Percentiles rank a stretch among this genome's conserved stretches.
phyloP scores from a whole-genome alignment of 2,888 invertebrate genomes.

The Yponomeuta malinellus region DNA sequence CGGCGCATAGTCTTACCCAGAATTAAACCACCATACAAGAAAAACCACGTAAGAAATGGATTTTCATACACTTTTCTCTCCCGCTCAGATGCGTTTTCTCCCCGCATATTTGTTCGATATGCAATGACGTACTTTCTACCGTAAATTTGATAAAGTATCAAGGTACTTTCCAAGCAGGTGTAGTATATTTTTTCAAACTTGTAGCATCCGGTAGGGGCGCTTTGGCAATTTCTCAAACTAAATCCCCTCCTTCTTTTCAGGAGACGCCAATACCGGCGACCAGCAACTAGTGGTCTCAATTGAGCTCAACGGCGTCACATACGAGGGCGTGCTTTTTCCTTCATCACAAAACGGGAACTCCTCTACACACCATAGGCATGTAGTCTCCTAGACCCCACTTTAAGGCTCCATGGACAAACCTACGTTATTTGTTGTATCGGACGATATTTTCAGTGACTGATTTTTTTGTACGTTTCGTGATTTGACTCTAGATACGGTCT shows the following conservation, averaged over 20 bases:
- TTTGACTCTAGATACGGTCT: not conserved
- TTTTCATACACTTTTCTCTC: too few species aligned
- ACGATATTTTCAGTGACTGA: not conserved
- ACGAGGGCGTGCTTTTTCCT: constrained; percentile 93
- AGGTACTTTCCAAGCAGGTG: too few species aligned
- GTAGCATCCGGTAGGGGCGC: too few species aligned
- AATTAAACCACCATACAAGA: too few species aligned
- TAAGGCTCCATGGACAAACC: not conserved
- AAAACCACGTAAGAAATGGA: too few species aligned
- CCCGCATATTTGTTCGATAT: too few species aligned
- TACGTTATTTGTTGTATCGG: not conserved
- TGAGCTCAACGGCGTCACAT: constrained; percentile 96
- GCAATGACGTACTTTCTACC: too few species aligned
- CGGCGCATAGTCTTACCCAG: too few species aligned
- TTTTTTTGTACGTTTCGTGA: not conserved
- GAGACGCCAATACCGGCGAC: constrained; percentile 88
- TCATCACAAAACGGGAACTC: constrained; percentile 39
- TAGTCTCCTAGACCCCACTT: constrained; percentile 53
- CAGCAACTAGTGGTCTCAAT: constrained; percentile 95
- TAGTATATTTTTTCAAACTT: too few species aligned
- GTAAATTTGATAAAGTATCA: too few species aligned
- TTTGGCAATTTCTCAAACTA: too few species aligned
- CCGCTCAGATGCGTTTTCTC: too few species aligned
- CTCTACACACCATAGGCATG: constrained; percentile 45
- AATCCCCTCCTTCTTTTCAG: constrained; percentile 63